Conservation (phyloP, 2,888 invertebrate species). For the Cryptocephalus primarius region DNA sequence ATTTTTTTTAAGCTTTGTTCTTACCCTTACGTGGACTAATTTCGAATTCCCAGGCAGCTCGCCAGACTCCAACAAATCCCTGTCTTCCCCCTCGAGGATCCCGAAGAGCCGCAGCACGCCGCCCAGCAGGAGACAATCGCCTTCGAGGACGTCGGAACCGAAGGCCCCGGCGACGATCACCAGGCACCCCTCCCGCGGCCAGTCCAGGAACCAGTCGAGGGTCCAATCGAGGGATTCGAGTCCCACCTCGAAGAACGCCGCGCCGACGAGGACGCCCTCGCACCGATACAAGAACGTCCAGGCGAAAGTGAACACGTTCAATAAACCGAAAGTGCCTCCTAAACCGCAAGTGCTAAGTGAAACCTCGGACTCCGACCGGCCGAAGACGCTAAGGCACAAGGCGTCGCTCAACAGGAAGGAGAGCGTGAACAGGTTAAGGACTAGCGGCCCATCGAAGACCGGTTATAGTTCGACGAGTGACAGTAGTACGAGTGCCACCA, state of each 20-base stretch:
- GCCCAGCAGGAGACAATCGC: constrained; percentile 25
- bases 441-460: constrained; percentile 17
- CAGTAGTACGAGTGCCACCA: constrained; percentile 14
- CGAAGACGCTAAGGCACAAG: constrained; percentile 9
- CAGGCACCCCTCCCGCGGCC: constrained; percentile 14
- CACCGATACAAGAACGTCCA: constrained; percentile 31
- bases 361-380: constrained; percentile 17
- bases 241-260: constrained; percentile 19
- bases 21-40: too few species aligned
- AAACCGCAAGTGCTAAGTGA: constrained; percentile 28
- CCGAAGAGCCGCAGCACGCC: constrained; percentile 28
- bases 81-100: constrained; percentile 34
- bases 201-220: constrained; percentile 13
- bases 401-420: constrained; percentile 17
- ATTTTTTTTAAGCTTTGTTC: too few species aligned
- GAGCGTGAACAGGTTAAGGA: constrained; percentile 18
- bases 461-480: constrained; percentile 15
- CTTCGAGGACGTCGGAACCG: constrained; percentile 14
- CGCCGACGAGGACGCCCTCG: constrained; percentile 26
- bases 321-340: constrained; percentile 35
- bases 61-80: constrained; percentile 32
- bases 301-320: constrained; percentile 32
- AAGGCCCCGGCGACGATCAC: constrained; percentile 14
- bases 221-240: constrained; percentile 28
- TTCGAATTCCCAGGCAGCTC: constrained; percentile 26